Percentiles rank a stretch among this genome's conserved stretches.
These are phyloP conservation scores for Hydrotaea cyrtoneurina DNA, from an alignment of 2,888 invertebrate genomes.

Conservation along the genomic window DNA sequence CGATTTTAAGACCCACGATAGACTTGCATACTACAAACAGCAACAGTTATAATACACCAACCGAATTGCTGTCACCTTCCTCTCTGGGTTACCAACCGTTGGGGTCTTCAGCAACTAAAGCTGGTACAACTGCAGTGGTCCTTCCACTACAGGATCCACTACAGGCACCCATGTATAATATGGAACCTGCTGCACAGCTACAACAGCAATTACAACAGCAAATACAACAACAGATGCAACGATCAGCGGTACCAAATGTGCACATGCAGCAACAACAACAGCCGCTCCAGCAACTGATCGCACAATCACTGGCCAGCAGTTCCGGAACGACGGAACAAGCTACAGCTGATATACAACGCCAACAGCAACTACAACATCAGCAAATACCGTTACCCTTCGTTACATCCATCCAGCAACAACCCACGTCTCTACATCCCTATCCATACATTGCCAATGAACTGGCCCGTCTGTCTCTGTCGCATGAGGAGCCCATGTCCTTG, in stretches of 20 bases:
- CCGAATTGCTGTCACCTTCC: constrained; percentile 69
- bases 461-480: constrained; percentile 46
- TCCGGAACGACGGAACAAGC: constrained; percentile 63
- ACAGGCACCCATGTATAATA: constrained; percentile 43
- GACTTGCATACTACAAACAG: constrained; percentile 49
- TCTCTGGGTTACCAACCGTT: constrained; percentile 12
- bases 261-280: constrained; percentile 63
- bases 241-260: constrained; percentile 48
- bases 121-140: constrained; percentile 23
- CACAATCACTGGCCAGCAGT: constrained; percentile 64
- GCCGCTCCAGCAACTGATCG: constrained; percentile 62
- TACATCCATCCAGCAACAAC: constrained; percentile 42
- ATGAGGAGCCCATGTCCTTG: constrained; percentile 78
- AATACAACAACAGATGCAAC: constrained; percentile 59
- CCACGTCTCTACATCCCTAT: constrained; percentile 59
- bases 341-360: constrained; percentile 56
- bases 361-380: constrained; percentile 70
- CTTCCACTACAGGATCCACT: constrained; percentile 21
- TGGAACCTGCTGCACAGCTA: constrained; percentile 49
- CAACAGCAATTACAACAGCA: constrained; percentile 58
- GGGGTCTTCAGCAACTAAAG: background rate
- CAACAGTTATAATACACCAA: constrained; percentile 74
- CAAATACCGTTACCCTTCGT: constrained; percentile 67
- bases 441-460: constrained; percentile 25
- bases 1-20: constrained; percentile 36